Base-by-base conservation (phyloP, 2,888 invertebrate species). In the Halocaridina rubra region DNA sequence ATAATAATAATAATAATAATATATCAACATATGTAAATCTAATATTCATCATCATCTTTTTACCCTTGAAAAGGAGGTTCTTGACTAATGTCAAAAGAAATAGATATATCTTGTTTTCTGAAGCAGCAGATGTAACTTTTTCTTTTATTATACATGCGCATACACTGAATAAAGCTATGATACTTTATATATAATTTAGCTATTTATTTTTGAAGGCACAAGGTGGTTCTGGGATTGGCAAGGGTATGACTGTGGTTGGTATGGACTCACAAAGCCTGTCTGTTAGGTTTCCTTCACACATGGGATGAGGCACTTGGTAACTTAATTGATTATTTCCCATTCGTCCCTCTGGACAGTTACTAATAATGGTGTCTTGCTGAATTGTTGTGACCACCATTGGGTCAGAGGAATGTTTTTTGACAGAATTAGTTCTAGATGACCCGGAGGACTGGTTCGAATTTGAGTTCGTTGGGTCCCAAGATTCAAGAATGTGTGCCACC, bases 401-500 rank as follows among this genome's bases (percentile, higher is more conserved):
- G 53, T 46, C 16, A 10, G 46, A 16, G 30, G 71, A 3, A 22
- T 72, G 22, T 10, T 71, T 53, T 19, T 71, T 33, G 16, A 27
- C 22, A 16, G 33, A 22, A 8, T n/a, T 39, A n/a, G 64, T 59
- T 5, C 16, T 59, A 19, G 76, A 30, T 3, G 61, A 32, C 39
- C 24, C 3, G 7, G 39, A 33, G 16, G 39, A 53, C 16, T 53
- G 53, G 53, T 13, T 46, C 7, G 72, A 72, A 13, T 72, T 33
- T 33, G 4, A 5, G 64, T 39, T 67, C 46, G 46, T 78, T 10
- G 78, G 67, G 57, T 84, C 84, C 69, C 84, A 84, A 10, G 61
- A 69, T 27, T 82, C 82, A 13, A 82, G 33, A 19, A 82, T 29
- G 69, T 77, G 77, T 7, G 82, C 82, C 29, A 82, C 82, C 39